Evolutionary conservation across 2,113 vertebrate genomes (phyloP).

Genomic region (Cebidichthys violaceus): DNA sequence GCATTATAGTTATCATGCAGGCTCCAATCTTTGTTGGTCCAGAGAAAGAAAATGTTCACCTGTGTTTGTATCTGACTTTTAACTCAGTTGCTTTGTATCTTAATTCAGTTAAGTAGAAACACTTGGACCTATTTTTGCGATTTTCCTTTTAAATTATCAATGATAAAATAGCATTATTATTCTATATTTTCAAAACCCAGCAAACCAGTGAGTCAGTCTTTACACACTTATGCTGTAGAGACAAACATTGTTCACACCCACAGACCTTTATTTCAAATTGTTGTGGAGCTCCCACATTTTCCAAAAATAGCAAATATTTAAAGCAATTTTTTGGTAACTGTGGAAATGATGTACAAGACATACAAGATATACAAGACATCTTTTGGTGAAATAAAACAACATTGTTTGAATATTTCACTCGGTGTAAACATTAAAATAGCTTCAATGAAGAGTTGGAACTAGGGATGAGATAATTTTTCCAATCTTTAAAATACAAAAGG

Average conservation of each 20-base stretch:
- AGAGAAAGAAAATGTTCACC: neutral
- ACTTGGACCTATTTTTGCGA: neutral
- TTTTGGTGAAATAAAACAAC: neutral
- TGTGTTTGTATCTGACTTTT: neutral
- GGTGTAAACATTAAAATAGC: neutral
- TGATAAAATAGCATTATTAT: neutral
- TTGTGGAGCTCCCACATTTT: neutral
- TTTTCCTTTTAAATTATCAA: neutral
- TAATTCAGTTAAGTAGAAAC: neutral
- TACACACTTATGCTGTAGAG: neutral
- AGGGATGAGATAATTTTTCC: neutral
- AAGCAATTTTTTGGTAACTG: neutral
- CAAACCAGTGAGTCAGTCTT: neutral
- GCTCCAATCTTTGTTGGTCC: neutral
- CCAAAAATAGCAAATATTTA: neutral
- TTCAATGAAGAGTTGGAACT: neutral
- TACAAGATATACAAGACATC: neutral
- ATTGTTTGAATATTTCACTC: neutral
- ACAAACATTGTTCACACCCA: neutral
- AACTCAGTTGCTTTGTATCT: neutral
- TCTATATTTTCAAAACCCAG: neutral
- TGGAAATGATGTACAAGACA: neutral
- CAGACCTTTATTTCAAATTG: neutral
- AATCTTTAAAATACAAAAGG: neutral
- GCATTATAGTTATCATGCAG: neutral